A percentile compares a stretch with the other conserved stretches of the same genome.
Evolutionary conservation across 2,888 invertebrate genomes (phyloP).

Genomic region (Esperia sulphurella): DNA sequence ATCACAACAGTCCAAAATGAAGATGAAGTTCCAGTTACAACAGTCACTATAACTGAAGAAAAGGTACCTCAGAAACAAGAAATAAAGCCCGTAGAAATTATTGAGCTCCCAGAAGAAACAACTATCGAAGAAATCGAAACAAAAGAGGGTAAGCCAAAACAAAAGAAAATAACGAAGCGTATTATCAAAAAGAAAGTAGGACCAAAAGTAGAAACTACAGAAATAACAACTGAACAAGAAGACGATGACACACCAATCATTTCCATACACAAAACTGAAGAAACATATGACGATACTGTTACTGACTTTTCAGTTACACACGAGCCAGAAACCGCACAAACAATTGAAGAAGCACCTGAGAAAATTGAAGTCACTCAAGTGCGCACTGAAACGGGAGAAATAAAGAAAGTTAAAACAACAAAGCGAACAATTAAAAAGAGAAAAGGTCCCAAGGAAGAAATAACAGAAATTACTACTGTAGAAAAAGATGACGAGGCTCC

Average conservation of each 20-base stretch:
- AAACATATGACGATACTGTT: constrained; percentile 27
- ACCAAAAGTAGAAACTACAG: constrained; percentile 27
- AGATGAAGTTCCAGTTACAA: constrained; percentile 23
- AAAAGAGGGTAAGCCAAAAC: constrained; percentile 18
- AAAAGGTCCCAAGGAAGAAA: constrained; percentile 13
- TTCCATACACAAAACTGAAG: constrained; percentile 25
- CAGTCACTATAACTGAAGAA: constrained; percentile 35
- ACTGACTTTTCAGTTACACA: constrained; percentile 24
- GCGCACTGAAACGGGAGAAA: constrained; percentile 14
- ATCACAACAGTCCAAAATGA: constrained; percentile 24
- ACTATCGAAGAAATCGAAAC: constrained; percentile 16
- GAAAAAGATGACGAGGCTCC: constrained; percentile 22
- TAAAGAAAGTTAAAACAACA: constrained; percentile 16
- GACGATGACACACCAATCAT: constrained; percentile 26
- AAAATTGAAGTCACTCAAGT: constrained; percentile 24
- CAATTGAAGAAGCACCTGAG: constrained; percentile 32
- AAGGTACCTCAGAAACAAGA: constrained; percentile 30
- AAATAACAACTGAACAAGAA: constrained; percentile 21
- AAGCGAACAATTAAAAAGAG: constrained; percentile 26
- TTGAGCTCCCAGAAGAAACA: constrained; percentile 22
- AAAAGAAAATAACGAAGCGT: constrained; percentile 28
- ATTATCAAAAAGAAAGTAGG: constrained; percentile 55
- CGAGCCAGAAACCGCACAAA: constrained; percentile 15
- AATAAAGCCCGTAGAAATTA: constrained; percentile 14
- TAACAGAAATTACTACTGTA: constrained; percentile 21